Evolutionary conservation across 2,888 invertebrate genomes (phyloP).

Genomic region (Maniola hyperantus): DNA sequence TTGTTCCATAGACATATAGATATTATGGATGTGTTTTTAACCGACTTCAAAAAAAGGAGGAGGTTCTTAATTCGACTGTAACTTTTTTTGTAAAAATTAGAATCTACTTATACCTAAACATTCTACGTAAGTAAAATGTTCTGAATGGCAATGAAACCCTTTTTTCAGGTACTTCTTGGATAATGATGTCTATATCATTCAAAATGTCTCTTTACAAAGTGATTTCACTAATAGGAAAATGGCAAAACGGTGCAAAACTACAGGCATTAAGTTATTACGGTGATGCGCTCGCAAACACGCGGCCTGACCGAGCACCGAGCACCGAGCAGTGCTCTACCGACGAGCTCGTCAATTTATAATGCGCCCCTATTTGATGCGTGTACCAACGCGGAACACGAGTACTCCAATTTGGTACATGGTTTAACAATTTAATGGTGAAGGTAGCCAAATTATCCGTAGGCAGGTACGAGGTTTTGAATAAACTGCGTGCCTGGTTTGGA

Average conservation of each 20-base stretch:
- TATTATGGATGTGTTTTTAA: too few species aligned
- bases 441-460: not conserved
- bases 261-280: conserved; percentile 23
- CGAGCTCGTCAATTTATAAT: conserved; percentile 35
- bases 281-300: conserved; percentile 22
- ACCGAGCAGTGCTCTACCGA: conserved; percentile 18
- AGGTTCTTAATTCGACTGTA: too few species aligned
- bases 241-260: not conserved
- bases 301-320: conserved; percentile 25
- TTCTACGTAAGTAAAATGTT: too few species aligned
- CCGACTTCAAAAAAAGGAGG: too few species aligned
- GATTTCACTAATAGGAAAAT: not conserved
- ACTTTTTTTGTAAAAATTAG: too few species aligned
- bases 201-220: not conserved
- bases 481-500: too few species aligned
- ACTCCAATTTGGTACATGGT: not conserved
- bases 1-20: too few species aligned
- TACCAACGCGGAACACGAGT: not conserved
- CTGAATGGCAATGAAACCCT: too few species aligned
- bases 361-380: conserved; percentile 30
- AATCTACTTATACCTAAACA: too few species aligned
- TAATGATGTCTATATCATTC: too few species aligned
- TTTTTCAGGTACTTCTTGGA: too few species aligned
- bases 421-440: not conserved
- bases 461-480: too few species aligned